phyloP scores from a whole-genome alignment of 2,888 invertebrate species.

The Rotaria magnacalcarata region DNA sequence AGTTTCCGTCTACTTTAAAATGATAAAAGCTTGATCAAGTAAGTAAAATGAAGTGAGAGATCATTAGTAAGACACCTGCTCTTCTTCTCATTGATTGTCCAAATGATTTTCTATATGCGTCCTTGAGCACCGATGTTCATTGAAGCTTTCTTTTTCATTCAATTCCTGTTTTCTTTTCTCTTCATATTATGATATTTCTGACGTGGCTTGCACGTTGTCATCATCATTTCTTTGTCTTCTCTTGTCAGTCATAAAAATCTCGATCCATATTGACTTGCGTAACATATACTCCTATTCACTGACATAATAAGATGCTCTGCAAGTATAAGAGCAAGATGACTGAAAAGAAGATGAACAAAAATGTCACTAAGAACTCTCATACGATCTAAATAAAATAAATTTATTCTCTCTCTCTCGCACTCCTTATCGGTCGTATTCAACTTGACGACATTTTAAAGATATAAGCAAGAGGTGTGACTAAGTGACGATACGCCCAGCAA shows the following conservation, averaged over 20 bases:
- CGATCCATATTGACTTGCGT: neutral
- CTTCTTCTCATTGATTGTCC: neutral
- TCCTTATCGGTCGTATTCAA: neutral
- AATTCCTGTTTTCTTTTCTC: neutral
- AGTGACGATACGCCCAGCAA: neutral
- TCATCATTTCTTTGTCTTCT: constrained; percentile 2
- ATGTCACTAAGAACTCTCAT: neutral
- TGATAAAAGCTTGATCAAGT: constrained; percentile 14
- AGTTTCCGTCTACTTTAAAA: neutral
- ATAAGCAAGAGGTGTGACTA: constrained; percentile 12
- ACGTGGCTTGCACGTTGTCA: neutral
- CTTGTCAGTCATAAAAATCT: constrained; percentile 1
- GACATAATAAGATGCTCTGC: neutral
- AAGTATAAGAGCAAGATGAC: neutral
- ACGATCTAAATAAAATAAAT: neutral
- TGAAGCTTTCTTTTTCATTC: neutral
- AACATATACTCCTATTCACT: constrained; percentile 9
- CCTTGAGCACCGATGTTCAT: neutral
- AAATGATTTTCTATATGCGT: neutral
- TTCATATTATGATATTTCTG: neutral
- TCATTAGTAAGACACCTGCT: constrained; percentile 15
- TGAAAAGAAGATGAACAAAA: neutral
- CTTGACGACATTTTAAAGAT: neutral
- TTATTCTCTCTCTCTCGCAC: neutral
- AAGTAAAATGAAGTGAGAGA: constrained; percentile 7